Base-by-base conservation (phyloP, 2,888 invertebrate species). In the Rhorus exstirpatorius region DNA sequence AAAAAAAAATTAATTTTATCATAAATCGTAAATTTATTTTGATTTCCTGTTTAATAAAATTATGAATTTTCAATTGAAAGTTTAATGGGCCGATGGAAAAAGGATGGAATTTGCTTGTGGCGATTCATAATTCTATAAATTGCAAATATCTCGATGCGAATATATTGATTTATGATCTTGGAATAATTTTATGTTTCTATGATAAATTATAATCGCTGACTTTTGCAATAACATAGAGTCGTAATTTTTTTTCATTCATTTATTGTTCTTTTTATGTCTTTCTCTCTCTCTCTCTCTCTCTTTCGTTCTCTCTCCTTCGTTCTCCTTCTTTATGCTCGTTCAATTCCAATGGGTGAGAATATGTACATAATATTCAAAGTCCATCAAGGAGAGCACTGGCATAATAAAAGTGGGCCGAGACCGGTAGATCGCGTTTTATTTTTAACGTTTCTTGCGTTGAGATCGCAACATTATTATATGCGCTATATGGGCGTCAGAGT, bases 371-470 rank as follows among this genome's bases (percentile, higher is more conserved):
- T 70, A 46, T 65, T 31, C 31, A 26, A 76, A 26, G 24, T 24
- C 58, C 26, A 31, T 14, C 10, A 21, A 26, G 21, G n/a, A n/a
- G 17, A 21, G 26, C 53, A 31, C 41, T 17, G 10, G 17, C 24
- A 46, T 67, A 41, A 72, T 67, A 72, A 79, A 79, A 79, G 53
- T 72, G 58, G 79, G 72, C 26, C 72, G 72, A 46, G 46, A 65
- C 17, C 55, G 17, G 19, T 17, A 19, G 17, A 65, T 49, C 31
- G 49, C 31, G 49, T 65, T 65, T 65, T 65, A 65, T 49, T 49
- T 49, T 49, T 49, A 19, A 38, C 60, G 60, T 21, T 26, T 44
- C 14, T 53, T 35, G 67, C 38, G 21, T 24, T 1, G 21, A 61
- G 61, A 49, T 38, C 46, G 53, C 38, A 49, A 49, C 35, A 61